Conservation (phyloP, 2,797 vertebrate species). For the Sciurus carolinensis region DNA sequence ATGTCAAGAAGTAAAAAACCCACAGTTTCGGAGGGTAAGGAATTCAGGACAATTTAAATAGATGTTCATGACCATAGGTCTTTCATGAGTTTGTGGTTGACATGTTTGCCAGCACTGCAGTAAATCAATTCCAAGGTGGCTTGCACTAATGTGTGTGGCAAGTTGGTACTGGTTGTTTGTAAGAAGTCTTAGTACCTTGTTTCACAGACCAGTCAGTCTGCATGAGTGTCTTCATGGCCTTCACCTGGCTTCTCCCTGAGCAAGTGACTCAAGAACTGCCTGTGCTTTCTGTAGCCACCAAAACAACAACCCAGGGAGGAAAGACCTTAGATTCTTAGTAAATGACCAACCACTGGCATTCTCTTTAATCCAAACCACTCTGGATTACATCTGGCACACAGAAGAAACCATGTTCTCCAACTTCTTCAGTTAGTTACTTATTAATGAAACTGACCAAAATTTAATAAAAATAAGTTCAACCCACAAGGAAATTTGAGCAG, state of each 20-base stretch:
- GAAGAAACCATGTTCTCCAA: not conserved
- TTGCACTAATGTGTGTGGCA: not conserved
- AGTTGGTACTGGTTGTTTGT: not conserved
- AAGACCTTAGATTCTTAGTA: not conserved
- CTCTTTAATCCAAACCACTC: constrained; percentile 23
- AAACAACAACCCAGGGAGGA: not conserved
- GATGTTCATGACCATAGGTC: not conserved
- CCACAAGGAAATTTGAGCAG: not conserved
- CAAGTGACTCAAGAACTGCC: not conserved
- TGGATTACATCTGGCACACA: not conserved
- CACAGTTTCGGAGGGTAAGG: not conserved
- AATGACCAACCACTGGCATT: not conserved
- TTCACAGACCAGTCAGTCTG: not conserved
- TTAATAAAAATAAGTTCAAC: not conserved
- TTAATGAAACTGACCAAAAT: not conserved
- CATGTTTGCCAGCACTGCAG: not conserved
- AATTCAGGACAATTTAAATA: not conserved
- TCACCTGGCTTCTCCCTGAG: not conserved
- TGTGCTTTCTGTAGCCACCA: not conserved
- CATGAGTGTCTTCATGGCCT: not conserved
- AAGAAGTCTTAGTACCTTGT: not conserved
- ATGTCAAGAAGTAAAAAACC: not conserved
- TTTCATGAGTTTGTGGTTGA: not conserved
- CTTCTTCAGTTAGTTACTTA: constrained; percentile 27
- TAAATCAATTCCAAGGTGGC: not conserved